Base-by-base conservation (phyloP, 1,140 invertebrate genomes). In the Asobara japonica region DNA sequence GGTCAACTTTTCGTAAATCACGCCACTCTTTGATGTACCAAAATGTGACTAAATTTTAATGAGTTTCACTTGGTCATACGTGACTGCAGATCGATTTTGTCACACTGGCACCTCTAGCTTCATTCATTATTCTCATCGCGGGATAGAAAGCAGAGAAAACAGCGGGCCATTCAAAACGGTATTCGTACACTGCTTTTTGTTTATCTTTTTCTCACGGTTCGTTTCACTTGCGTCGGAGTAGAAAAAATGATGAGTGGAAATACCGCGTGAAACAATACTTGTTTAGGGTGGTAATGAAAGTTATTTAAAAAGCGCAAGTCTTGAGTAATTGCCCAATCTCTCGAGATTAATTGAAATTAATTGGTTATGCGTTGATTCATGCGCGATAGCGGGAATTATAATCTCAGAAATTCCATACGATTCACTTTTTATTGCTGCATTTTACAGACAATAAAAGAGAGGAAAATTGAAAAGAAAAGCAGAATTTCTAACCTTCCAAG, bases 51-150 rank as follows among this genome's bases (percentile, higher is more conserved):
- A n/a, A n/a, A n/a, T n/a, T n/a, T n/a, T n/a, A 45, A 45, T 4
- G 5, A 48, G 8, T 1, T 5, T 48, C 18, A n/a, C n/a, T 36
- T 11, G 31, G 11, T 36, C 31, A 36, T 6, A 56, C 4, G 13
- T 56, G 8, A 18, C 22, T 4, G n/a, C n/a, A 51, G 20, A 51
- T 51, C 45, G 45, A 51, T 56, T 56, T 56, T 22, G 51, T 56
- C 18, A 27, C 20, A 56, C 18, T 0, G 18, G 22, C 22, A 56
- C 5, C 51, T 56, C 22, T 18, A 18, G 51, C 51, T 56, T n/a
- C 27, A 61, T 69, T 69, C 67, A 69, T 48, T 61, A 69, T 69
- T 69, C 51, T 38, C 13, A 31, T 27, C 30, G 31, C 29, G 48
- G n/a, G n/a, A 31, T 62, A 62, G 60, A 62, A 62, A 62, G 60